Percentiles rank a stretch among this genome's conserved stretches.
Evolutionary conservation across 2,797 vertebrate species (phyloP).

Genomic region (Tarsius wallacei): DNA sequence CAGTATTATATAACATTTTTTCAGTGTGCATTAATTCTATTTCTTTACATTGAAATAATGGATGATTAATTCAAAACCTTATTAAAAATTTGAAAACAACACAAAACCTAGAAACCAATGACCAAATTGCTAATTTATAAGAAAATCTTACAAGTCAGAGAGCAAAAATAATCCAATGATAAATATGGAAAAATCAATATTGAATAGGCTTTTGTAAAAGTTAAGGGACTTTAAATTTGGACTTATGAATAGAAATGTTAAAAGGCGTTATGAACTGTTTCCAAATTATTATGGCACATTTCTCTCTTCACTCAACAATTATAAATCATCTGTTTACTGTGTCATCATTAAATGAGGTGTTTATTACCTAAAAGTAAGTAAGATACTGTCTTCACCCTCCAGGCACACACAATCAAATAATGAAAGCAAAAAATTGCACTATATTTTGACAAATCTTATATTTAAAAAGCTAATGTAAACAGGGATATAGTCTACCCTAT

Average conservation of each 20-base stretch:
- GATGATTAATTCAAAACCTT: neutral
- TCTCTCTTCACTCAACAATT: neutral
- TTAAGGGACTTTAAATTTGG: constrained; percentile 18
- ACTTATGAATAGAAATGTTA: neutral
- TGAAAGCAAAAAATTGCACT: neutral
- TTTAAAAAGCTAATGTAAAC: neutral
- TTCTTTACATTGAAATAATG: constrained; percentile 44
- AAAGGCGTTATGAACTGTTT: neutral
- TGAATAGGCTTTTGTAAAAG: constrained; percentile 42
- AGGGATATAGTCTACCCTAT: neutral
- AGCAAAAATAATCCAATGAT: neutral
- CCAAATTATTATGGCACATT: neutral
- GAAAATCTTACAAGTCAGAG: constrained; percentile 1
- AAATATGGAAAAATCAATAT: neutral
- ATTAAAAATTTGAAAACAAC: neutral
- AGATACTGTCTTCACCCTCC: neutral
- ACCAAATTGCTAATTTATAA: neutral
- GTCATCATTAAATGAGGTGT: neutral
- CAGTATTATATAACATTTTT: constrained; percentile 4
- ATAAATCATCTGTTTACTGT: neutral
- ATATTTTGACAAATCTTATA: neutral
- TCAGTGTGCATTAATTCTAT: constrained; percentile 20
- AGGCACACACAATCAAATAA: neutral
- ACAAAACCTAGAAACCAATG: constrained; percentile 13
- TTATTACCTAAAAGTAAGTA: neutral